Evolutionary conservation across 92 coral and sea anemone species (phyloP).

Genomic region (Chrysogorgia sp.): DNA sequence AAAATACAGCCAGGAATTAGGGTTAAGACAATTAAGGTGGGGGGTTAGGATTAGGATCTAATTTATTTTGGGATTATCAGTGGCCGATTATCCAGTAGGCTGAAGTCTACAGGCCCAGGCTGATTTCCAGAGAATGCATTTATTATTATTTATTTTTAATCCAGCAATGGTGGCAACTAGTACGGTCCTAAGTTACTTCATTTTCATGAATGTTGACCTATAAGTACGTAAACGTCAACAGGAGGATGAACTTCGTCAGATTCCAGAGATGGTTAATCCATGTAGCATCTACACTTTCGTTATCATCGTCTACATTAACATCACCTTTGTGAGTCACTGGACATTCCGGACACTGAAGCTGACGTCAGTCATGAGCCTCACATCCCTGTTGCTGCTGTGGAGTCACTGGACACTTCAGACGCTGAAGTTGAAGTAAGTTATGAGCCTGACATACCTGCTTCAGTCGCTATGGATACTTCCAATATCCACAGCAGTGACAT

Average conservation of each 20-base stretch:
- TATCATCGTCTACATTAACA: conserved; percentile 4
- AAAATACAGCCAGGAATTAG: no score
- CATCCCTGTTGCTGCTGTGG: not conserved
- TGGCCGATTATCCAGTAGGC: no score
- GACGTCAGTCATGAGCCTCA: not conserved
- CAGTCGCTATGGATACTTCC: not conserved
- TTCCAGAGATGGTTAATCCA: conserved; percentile 4
- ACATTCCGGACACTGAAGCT: conserved; percentile 6
- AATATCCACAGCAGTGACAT: not conserved
- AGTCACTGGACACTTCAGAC: conserved; percentile 1
- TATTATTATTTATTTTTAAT: not conserved
- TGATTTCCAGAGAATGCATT: no score
- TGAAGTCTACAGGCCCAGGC: no score
- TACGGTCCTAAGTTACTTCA: no score
- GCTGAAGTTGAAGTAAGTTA: not conserved
- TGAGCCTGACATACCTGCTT: not conserved
- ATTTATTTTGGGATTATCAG: no score
- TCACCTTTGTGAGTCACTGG: not conserved
- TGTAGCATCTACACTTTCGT: not conserved
- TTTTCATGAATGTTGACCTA: not conserved
- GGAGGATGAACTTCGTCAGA: conserved; percentile 12
- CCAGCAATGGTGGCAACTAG: no score
- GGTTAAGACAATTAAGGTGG: no score
- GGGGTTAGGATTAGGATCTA: no score
- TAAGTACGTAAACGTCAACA: conserved; percentile 3